Conservation (phyloP, 2,113 vertebrate genomes). For the Gnathonemus echidnorhynchus region DNA sequence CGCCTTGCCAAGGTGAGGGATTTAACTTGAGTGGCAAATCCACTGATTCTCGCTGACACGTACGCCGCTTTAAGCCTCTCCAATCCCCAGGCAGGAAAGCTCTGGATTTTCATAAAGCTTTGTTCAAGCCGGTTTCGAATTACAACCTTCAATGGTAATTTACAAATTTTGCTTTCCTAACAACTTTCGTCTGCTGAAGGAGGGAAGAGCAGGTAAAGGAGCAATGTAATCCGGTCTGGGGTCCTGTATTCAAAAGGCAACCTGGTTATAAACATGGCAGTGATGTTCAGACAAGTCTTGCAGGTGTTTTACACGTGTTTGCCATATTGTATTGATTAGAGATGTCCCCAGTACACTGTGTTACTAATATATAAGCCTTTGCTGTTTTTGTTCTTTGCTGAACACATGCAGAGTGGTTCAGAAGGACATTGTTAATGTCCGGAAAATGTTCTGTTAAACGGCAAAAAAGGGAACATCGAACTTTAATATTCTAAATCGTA, state of each 20-base stretch:
- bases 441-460: background rate
- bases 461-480: constrained; percentile 36
- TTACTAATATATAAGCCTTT: background rate
- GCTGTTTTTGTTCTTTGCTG: background rate
- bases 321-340: background rate
- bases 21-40: constrained; percentile 22
- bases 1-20: constrained; percentile 6
- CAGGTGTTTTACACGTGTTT: background rate
- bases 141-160: constrained; percentile 55
- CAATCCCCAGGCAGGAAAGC: constrained; percentile 24
- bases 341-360: background rate
- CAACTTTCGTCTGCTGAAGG: constrained; percentile 57
- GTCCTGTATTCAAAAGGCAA: background rate
- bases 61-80: constrained; percentile 12
- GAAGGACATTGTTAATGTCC: background rate
- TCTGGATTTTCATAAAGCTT: constrained; percentile 29
- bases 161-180: constrained; percentile 55
- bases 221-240: background rate
- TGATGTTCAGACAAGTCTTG: background rate
- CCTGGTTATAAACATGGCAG: background rate
- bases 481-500: background rate
- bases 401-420: background rate
- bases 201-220: constrained; percentile 53
- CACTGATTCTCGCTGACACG: constrained; percentile 26
- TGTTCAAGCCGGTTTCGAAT: constrained; percentile 55